Evolutionary conservation across 2,888 invertebrate species (phyloP).

Genomic region (Pseudococcus longispinus): DNA sequence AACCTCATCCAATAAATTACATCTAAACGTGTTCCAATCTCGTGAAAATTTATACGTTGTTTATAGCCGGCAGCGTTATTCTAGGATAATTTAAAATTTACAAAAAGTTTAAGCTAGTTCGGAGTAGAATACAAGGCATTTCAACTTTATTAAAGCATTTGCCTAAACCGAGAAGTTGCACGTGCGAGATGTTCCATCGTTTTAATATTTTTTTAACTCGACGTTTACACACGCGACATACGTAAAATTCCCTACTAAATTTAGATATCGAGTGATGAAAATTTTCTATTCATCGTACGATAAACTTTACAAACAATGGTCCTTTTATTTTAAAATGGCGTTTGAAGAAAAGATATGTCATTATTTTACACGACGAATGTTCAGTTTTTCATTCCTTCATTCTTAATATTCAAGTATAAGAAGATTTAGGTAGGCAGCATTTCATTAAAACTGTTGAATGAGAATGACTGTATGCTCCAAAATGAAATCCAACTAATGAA

Average conservation of each 20-base stretch:
- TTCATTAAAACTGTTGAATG: no score
- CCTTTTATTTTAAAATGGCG: not conserved
- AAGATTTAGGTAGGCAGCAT: no score
- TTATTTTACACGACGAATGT: not conserved
- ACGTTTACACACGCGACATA: conserved; percentile 1
- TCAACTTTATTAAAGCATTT: conserved; percentile 10
- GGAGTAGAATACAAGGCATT: not conserved
- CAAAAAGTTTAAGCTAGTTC: not conserved
- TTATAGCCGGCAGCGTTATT: not conserved
- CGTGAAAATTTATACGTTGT: not conserved
- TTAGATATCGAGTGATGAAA: not conserved
- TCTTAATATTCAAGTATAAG: not conserved
- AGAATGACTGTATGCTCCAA: no score
- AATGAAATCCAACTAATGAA: no score
- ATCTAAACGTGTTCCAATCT: not conserved
- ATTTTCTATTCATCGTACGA: not conserved
- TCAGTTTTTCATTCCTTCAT: not conserved
- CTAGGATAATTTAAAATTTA: conserved; percentile 13
- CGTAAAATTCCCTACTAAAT: not conserved
- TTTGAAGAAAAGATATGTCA: not conserved
- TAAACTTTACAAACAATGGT: not conserved
- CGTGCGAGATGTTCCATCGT: conserved; percentile 14
- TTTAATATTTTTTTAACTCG: conserved; percentile 5
- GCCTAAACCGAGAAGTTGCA: not conserved
- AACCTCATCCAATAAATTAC: not conserved